phyloP scores from a whole-genome alignment of 1,140 invertebrate genomes.

The Drosophila miranda region DNA sequence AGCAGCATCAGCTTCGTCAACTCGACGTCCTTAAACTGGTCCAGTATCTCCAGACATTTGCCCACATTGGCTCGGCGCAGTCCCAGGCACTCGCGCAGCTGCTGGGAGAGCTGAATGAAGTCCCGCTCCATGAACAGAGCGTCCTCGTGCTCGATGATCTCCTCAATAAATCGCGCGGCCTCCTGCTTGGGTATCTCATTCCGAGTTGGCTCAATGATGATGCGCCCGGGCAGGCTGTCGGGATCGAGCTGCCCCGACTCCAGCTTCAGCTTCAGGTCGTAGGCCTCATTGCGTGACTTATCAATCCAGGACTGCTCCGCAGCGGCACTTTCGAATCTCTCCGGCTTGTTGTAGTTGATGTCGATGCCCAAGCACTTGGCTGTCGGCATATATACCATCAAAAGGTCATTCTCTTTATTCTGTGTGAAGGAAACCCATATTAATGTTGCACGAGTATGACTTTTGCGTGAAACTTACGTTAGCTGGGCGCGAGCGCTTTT shows the following conservation, averaged over 20 bases:
- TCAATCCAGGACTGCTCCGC: constrained; percentile 85
- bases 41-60: constrained; percentile 85
- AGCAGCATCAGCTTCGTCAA: constrained; percentile 91
- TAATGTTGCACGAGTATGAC: not conserved
- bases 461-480: constrained; percentile 29
- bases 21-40: constrained; percentile 85
- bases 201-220: constrained; percentile 84
- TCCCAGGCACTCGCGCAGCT: constrained; percentile 88
- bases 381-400: constrained; percentile 84
- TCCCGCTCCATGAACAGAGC: constrained; percentile 83
- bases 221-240: constrained; percentile 84
- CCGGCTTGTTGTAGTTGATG: constrained; percentile 83
- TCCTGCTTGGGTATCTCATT: constrained; percentile 67
- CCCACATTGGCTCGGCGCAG: constrained; percentile 87
- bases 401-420: constrained; percentile 74
- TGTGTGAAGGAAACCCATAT: constrained; percentile 2
- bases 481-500: constrained; percentile 45
- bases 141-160: constrained; percentile 74
- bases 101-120: constrained; percentile 88
- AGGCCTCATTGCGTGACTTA: constrained; percentile 84
- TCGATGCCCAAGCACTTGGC: constrained; percentile 86
- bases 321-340: constrained; percentile 83
- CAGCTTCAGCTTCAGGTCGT: constrained; percentile 78
- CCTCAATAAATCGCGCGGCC: constrained; percentile 63
- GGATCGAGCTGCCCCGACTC: constrained; percentile 85